Percentiles rank a stretch among this genome's conserved stretches.
Evolutionary conservation across 2,888 invertebrate species (phyloP).

Genomic region (Melangyna quadrimaculata): DNA sequence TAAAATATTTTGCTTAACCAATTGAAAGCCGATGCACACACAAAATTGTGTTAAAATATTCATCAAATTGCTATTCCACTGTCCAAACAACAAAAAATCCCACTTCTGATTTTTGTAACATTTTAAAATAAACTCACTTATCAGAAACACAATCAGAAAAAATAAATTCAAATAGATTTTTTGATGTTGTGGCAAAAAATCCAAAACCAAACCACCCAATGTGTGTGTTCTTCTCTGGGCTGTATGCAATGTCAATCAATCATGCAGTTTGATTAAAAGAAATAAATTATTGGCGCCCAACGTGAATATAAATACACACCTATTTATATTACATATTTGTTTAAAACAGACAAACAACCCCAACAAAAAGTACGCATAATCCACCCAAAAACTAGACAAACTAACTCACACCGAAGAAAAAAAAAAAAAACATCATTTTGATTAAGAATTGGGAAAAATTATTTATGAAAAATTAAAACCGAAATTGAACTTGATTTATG

Average conservation of each 20-base stretch:
- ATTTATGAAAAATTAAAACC: background rate
- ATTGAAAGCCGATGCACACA: no score
- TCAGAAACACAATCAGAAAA: background rate
- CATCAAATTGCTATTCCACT: no score
- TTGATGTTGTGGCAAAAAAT: background rate
- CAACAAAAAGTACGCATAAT: background rate
- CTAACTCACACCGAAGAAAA: background rate
- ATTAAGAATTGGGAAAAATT: no score
- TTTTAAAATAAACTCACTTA: background rate
- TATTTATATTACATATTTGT: background rate
- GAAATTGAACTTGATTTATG: background rate
- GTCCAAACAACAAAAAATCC: background rate
- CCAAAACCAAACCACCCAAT: background rate
- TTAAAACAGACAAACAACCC: background rate
- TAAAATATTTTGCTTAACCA: no score
- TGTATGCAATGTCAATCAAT: conserved; percentile 13
- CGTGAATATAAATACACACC: no score
- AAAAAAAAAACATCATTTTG: background rate
- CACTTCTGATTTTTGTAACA: background rate
- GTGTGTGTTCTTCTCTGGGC: no score
- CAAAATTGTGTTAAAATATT: no score
- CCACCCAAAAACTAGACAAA: background rate
- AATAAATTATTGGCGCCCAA: background rate
- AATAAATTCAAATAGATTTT: background rate
- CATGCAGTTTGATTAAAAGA: background rate